Percentiles rank a stretch among this genome's conserved stretches.
Conservation (phyloP, 2,888 invertebrate genomes). For the Axea sp. region DNA sequence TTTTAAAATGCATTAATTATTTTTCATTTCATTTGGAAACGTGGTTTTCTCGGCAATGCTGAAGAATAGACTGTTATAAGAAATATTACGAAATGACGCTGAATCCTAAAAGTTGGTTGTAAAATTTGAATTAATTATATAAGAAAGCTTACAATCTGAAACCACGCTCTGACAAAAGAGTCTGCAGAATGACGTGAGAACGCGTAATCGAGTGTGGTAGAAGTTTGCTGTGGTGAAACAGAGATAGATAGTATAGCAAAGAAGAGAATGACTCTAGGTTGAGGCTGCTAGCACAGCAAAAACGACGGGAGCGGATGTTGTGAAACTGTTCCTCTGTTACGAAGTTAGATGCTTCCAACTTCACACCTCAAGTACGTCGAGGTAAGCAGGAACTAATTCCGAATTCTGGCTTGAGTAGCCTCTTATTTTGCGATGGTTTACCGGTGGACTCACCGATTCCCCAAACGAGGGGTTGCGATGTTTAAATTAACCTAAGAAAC, state of each 20-base stretch:
- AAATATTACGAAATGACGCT: slow-evolving; percentile 53
- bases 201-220: slow-evolving; percentile 37
- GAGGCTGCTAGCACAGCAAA: slow-evolving; percentile 38
- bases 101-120: slow-evolving; percentile 62
- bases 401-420: slow-evolving; percentile 72
- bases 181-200: slow-evolving; percentile 17
- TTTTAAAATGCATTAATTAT: too few relatives aligned
- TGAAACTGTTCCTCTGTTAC: slow-evolving; percentile 75
- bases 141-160: slow-evolving; percentile 66
- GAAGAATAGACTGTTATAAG: slow-evolving; percentile 26
- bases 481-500: slow-evolving; percentile 63
- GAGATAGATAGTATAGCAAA: slow-evolving; percentile 58
- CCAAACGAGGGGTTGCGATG: slow-evolving; percentile 51
- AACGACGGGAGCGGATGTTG: slow-evolving; percentile 71
- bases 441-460: slow-evolving; percentile 66
- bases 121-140: slow-evolving; percentile 73
- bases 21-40: slow-evolving; percentile 33
- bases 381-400: slow-evolving; percentile 74
- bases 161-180: slow-evolving; percentile 56
- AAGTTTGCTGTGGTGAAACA: slow-evolving; percentile 47
- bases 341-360: slow-evolving; percentile 73
- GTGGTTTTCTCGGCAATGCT: slow-evolving; percentile 35
- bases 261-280: slow-evolving; percentile 57
- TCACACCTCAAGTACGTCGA: slow-evolving; percentile 74
- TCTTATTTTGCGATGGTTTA: slow-evolving; percentile 71